Base-by-base conservation (phyloP, 2,888 invertebrate genomes). In the Linnaemya tessellans region DNA sequence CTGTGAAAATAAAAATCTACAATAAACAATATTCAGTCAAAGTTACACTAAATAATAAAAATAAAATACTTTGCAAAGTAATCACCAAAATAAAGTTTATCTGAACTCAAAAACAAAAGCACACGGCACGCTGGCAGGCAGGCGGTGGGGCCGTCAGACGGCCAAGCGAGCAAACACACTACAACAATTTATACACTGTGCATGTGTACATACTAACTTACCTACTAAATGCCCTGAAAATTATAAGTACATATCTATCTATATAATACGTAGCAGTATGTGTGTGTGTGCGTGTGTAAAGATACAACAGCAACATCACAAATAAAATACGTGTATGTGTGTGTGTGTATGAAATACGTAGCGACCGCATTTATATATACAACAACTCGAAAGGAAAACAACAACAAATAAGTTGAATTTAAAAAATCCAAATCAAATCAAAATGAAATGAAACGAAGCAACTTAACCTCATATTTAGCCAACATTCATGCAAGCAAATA, bases 401-500 rank as follows among this genome's bases (percentile, higher is more conserved):
- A 68, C 60, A 78, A 73, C 65, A 81, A 58, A 71, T 75, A 71
- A 41, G 60, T 58, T 83, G 20, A 67, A 84, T 54, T 68, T 43
- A 58, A 78, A 78, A 73, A 73, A 74, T 74, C 75, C 68, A 77
- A 79, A 84, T 49, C 87, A 86, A 84, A 68, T 88, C 87, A 84
- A 86, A 84, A 80, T 80, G 80, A 88, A 88, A 88, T 89, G 89
- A 88, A 89, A 91, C 91, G 87, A 89, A 90, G 89, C 90, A 90
- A 89, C 91, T 91, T 91, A 91, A 91, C 91, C 91, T 91, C 91
- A 91, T 91, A 91, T 91, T 91, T 91, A 91, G 89, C 90, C 91
- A 91, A 90, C 91, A 90, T 84, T 65, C 81, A 84, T 81, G 68
- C 64, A 46, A 67, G 58, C 74, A 11, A 41, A 75, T 20, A 78